Evolutionary conservation across 2,113 vertebrate species (phyloP).

Genomic region (Actenoides lindsayi): DNA sequence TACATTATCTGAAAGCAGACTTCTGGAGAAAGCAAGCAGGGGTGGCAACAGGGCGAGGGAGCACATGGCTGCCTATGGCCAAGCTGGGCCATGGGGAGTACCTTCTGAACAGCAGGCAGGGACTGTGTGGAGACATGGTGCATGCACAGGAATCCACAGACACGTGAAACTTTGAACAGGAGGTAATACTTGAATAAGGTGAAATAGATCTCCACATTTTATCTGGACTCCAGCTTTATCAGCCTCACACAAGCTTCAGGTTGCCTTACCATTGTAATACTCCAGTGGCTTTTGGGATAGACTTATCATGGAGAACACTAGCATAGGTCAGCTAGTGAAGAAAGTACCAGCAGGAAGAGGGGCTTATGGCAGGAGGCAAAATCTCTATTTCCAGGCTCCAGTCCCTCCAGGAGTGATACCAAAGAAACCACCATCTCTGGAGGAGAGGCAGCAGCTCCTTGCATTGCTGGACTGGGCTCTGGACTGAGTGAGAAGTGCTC

Average conservation of each 20-base stretch:
- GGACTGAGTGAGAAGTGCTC: fast-evolving
- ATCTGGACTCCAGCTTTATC: neutral
- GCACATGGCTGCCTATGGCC: fast-evolving
- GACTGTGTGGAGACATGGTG: fast-evolving
- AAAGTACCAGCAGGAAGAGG: neutral
- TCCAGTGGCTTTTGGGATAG: neutral
- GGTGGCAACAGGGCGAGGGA: neutral
- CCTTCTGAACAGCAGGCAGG: neutral
- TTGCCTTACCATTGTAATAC: neutral
- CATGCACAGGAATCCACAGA: fast-evolving
- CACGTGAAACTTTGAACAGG: neutral
- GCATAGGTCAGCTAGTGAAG: neutral
- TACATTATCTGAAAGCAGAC: neutral
- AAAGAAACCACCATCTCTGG: neutral
- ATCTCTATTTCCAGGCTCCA: neutral
- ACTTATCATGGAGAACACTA: fast-evolving
- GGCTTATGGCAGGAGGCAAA: neutral
- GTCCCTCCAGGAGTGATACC: fast-evolving
- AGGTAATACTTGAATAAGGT: fast-evolving
- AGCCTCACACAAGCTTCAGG: neutral
- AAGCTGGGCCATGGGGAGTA: neutral
- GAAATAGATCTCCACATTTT: neutral
- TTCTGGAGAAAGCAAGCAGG: neutral
- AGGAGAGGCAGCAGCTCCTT: neutral
- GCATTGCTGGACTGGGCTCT: fast-evolving